Evolutionary conservation across 2,113 vertebrate genomes (phyloP), one percentile per base, ranked within the genome.

Genomic region (Jaculus jaculus): DNA sequence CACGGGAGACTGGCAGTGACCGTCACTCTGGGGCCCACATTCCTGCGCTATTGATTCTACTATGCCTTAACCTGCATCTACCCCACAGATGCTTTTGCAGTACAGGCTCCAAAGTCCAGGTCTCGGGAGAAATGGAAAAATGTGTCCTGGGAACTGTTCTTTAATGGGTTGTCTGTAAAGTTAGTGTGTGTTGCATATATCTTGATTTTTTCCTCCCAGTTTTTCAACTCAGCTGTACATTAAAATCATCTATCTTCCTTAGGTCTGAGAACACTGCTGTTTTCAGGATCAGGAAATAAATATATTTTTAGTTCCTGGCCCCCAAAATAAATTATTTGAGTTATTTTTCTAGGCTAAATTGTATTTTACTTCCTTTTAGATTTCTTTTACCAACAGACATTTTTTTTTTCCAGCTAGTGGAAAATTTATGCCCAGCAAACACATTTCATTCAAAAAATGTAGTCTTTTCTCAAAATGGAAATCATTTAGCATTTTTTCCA

Each of bases 331-430:
- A 95, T 90, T 79, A 93, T 91, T 87, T 86, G 68, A 91, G 34
- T 78, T 95, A 79, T 77, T 96, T 95, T 90, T 94, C 63, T 91
- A 94, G 73, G 84, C 20, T 93, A 83, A 94, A 80, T 90, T 95
- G 12, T 88, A 88, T 92, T 96, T 94, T 47, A 69, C 51, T 90
- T 90, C 47, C 60, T 86, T 85, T 84, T 75, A 89, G 60, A 54
- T 92, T 94, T 95, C 77, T 77, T 95, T 92, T 80, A 79, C 80
- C 61, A 83, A 42, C 10, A 58, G 72, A 74, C 77, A 39, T 80
- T 80, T 86, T 82, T 84, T 66, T 37, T 47, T 47, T n/a, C n/a
- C 42, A 30, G 77, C 95, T 93, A 93, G 58, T 63, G 8, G 89
- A 93, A 95, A 92, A 73, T 91, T 83, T 94, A 89, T 94, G 94